phyloP scores from a whole-genome alignment of 2,113 vertebrate species.

The Ptyas mucosa region DNA sequence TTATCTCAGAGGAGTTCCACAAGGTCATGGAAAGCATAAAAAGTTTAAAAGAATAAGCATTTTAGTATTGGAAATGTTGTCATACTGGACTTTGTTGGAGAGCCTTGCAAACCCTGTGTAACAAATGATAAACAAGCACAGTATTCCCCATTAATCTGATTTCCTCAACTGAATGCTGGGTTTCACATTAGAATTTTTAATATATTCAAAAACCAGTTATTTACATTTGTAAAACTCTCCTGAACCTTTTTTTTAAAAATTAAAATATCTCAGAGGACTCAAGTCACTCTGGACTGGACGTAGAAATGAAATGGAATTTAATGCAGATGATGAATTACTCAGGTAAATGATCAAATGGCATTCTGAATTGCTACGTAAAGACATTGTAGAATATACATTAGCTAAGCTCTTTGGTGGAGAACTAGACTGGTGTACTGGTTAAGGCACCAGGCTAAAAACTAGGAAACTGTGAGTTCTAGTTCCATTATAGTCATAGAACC shows the following conservation, averaged over 20 bases:
- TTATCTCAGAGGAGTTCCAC: neutral
- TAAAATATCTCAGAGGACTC: neutral
- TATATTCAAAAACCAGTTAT: neutral
- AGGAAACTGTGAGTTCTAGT: neutral
- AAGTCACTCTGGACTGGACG: neutral
- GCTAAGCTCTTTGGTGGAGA: neutral
- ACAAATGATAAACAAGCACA: neutral
- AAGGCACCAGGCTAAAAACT: neutral
- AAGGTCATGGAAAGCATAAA: neutral
- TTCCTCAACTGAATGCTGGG: neutral
- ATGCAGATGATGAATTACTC: neutral
- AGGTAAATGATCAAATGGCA: neutral
- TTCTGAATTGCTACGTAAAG: neutral
- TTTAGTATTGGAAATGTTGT: neutral
- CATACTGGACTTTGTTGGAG: neutral
- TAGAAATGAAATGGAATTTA: neutral
- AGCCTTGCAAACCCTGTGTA: neutral
- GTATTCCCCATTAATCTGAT: neutral
- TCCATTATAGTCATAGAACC: neutral
- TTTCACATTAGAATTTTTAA: neutral
- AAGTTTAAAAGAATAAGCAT: neutral
- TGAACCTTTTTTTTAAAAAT: neutral
- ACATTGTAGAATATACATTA: neutral
- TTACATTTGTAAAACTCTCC: neutral
- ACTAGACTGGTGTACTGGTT: neutral